phyloP scores from a whole-genome alignment of 2,888 invertebrate species.

The Monochamus alternatus region DNA sequence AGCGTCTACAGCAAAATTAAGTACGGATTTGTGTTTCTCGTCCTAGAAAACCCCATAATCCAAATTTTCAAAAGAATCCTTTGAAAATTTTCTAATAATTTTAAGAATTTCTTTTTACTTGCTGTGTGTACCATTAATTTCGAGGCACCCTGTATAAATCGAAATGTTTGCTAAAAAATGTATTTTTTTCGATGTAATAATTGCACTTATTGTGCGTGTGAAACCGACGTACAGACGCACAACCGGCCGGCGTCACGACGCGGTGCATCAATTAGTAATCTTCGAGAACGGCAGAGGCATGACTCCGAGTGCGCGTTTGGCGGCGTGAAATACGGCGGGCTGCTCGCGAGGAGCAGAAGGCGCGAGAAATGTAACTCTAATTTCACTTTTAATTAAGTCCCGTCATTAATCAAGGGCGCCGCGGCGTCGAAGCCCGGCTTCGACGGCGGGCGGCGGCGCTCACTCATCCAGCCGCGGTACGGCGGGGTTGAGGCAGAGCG shows the following conservation, averaged over 20 bases:
- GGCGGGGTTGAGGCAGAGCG: slow-evolving; percentile 36
- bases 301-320: slow-evolving; percentile 34
- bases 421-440: slow-evolving; percentile 44
- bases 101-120: too few species aligned
- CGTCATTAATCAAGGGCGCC: slow-evolving; percentile 71
- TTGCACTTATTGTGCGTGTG: too few species aligned
- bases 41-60: too few species aligned
- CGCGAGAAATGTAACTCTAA: slow-evolving; percentile 69
- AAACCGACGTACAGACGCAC: too few species aligned
- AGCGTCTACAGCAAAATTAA: too few species aligned
- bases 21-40: too few species aligned
- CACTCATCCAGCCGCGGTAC: slow-evolving; percentile 44
- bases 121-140: too few species aligned
- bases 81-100: too few species aligned
- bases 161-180: too few species aligned
- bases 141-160: too few species aligned
- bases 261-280: slow-evolving; percentile 32
- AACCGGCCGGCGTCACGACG: neutral
- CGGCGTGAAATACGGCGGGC: slow-evolving; percentile 20
- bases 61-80: too few species aligned
- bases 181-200: too few species aligned
- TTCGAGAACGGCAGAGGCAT: slow-evolving; percentile 16
- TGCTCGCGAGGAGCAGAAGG: slow-evolving; percentile 23
- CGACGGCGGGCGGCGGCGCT: slow-evolving; percentile 48
- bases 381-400: slow-evolving; percentile 73